Percentiles rank a stretch among this genome's conserved stretches.
Evolutionary conservation across 53 echinoderm and acorn worm genomes (phyloP).

Genomic region (Echinometra lucunter): DNA sequence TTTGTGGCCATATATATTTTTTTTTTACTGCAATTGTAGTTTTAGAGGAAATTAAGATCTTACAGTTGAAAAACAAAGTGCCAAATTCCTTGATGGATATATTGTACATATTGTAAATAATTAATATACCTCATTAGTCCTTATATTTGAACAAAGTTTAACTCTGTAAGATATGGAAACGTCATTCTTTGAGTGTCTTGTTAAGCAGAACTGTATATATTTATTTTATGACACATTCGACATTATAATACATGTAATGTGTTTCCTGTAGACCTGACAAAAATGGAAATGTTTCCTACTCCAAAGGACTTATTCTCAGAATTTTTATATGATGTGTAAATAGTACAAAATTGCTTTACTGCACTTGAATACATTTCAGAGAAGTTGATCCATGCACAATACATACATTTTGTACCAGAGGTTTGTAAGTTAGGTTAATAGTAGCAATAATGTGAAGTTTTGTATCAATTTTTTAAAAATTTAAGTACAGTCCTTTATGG

Average conservation of each 20-base stretch:
- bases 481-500: no score
- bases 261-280: neutral
- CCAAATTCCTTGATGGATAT: slow-evolving; percentile 4
- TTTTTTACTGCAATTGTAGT: neutral
- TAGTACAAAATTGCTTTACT: no score
- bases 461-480: neutral
- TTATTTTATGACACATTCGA: neutral
- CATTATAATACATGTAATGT: no score
- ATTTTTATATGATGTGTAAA: neutral
- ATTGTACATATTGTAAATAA: slow-evolving; percentile 42
- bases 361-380: neutral
- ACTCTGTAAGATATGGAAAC: neutral
- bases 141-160: neutral
- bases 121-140: slow-evolving; percentile 25
- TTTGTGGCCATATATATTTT: neutral
- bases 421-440: neutral
- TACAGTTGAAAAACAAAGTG: neutral
- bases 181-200: neutral
- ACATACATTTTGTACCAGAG: neutral
- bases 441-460: neutral
- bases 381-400: neutral
- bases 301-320: neutral
- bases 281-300: neutral
- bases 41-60: neutral
- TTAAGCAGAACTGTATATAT: neutral